A percentile compares a stretch with the other conserved stretches of the same genome.
phyloP scores from a whole-genome alignment of 1,140 invertebrate species.

The Orius insidiosus region DNA sequence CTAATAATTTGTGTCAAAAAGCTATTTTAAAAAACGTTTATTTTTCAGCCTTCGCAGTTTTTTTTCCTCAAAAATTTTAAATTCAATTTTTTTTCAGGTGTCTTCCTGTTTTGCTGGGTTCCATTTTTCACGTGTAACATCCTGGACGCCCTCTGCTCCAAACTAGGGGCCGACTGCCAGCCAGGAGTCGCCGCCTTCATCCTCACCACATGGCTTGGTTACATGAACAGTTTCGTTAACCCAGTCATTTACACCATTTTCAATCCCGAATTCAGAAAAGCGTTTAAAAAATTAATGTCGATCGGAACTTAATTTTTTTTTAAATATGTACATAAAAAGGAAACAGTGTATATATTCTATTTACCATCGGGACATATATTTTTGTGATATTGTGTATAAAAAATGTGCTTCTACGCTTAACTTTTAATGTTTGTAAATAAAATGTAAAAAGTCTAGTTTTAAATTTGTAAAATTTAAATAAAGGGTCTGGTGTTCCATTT shows the following conservation, averaged over 20 bases:
- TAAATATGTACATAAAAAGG: background rate
- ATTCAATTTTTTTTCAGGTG: conserved; percentile 36
- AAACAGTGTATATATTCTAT: background rate
- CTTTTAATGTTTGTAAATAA: background rate
- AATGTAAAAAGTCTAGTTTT: background rate
- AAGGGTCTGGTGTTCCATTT: conserved; percentile 1
- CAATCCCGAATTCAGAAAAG: conserved; percentile 97
- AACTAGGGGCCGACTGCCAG: conserved; percentile 58
- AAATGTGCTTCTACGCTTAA: background rate
- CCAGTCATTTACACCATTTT: conserved; percentile 99
- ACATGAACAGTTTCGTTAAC: conserved; percentile 96
- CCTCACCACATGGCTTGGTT: conserved; percentile 94
- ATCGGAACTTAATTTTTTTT: conserved; percentile 22
- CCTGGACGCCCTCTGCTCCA: conserved; percentile 87
- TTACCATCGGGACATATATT: background rate
- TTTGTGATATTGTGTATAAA: background rate
- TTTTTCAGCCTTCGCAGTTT: too few species aligned
- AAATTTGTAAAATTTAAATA: background rate
- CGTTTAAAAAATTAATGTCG: conserved; percentile 84
- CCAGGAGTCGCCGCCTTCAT: conserved; percentile 83
- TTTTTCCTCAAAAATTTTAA: too few species aligned
- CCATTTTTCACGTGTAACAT: conserved; percentile 98
- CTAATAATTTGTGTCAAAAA: too few species aligned
- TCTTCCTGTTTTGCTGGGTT: conserved; percentile 96
- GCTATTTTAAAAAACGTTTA: too few species aligned